Evolutionary conservation across 2,888 invertebrate genomes (phyloP).

Genomic region (Apotomis turbidana): DNA sequence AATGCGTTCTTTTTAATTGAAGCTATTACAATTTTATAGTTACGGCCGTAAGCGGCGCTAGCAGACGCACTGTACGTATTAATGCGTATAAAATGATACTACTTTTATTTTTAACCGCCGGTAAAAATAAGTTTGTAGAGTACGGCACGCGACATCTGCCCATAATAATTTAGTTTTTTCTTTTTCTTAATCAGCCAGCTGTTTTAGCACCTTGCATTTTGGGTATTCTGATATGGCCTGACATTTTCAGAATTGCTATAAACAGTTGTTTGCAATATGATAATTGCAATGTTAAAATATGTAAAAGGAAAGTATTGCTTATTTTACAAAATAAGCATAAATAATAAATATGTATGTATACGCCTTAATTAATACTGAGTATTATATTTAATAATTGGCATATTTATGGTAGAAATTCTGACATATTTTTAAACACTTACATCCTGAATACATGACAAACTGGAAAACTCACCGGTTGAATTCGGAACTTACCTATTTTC

Average conservation of each 20-base stretch:
- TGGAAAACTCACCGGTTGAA: not conserved
- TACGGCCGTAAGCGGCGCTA: conserved; percentile 9
- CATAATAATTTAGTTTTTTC: conserved; percentile 30
- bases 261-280: not conserved
- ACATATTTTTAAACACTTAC: too few relatives aligned
- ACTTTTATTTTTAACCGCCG: not conserved
- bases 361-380: too few relatives aligned
- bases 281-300: too few relatives aligned
- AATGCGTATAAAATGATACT: too few relatives aligned
- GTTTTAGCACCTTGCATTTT: conserved; percentile 43
- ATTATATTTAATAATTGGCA: too few relatives aligned
- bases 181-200: conserved; percentile 43
- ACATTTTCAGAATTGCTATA: not conserved
- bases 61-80: not conserved
- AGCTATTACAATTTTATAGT: conserved; percentile 13
- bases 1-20: conserved; percentile 25
- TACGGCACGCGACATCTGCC: conserved; percentile 49
- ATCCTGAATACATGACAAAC: too few relatives aligned
- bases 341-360: too few relatives aligned
- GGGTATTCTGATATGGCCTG: not conserved
- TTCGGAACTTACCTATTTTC: not conserved
- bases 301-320: too few relatives aligned
- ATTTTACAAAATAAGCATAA: too few relatives aligned
- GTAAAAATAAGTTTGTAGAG: conserved; percentile 7
- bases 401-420: too few relatives aligned